Evolutionary conservation across 2,888 invertebrate genomes (phyloP).

Genomic region (Luperina testacea): DNA sequence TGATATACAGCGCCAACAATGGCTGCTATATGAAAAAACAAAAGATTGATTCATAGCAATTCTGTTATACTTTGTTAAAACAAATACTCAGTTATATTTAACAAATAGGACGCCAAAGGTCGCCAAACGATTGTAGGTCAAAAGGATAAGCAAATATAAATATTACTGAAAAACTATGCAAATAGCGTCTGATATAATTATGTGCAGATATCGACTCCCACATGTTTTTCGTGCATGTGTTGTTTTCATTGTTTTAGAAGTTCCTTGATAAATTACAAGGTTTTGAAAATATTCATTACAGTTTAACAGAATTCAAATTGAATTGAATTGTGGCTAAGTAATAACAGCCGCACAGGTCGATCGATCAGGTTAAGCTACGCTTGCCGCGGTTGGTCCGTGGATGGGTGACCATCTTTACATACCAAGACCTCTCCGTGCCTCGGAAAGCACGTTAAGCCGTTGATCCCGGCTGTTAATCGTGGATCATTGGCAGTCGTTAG

Average conservation of each 20-base stretch:
- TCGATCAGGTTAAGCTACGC: too few species aligned
- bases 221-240: slow-evolving; percentile 25
- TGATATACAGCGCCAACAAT: slow-evolving; percentile 46
- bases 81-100: slow-evolving; percentile 45
- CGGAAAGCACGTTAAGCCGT: too few species aligned
- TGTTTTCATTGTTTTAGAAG: slow-evolving; percentile 5
- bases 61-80: slow-evolving; percentile 49
- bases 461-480: too few species aligned
- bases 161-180: slow-evolving; percentile 45
- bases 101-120: slow-evolving; percentile 50
- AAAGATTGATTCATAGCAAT: slow-evolving; percentile 53
- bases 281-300: not conserved
- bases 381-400: too few species aligned
- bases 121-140: slow-evolving; percentile 46
- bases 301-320: not conserved
- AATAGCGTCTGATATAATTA: slow-evolving; percentile 18
- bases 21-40: slow-evolving; percentile 29
- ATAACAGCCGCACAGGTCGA: too few species aligned
- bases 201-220: slow-evolving; percentile 9
- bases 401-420: too few species aligned
- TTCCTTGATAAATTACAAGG: not conserved
- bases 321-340: too few species aligned
- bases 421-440: too few species aligned
- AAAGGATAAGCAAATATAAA: slow-evolving; percentile 52
- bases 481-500: too few species aligned